Conservation (phyloP, 2,888 invertebrate genomes). For the Onthophagus sagittarius region DNA sequence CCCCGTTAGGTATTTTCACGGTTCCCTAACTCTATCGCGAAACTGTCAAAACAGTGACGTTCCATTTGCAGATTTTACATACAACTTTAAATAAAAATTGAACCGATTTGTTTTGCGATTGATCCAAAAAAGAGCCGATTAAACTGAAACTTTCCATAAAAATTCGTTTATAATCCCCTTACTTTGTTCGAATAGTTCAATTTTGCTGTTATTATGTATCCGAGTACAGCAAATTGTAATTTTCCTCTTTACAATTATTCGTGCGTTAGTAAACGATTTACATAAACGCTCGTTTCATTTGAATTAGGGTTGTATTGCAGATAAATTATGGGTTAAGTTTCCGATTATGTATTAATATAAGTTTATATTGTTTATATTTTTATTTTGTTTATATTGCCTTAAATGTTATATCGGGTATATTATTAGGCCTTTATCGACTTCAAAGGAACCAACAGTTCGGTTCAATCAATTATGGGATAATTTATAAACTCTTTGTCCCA, state of each 20-base stretch:
- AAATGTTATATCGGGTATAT: too few species aligned
- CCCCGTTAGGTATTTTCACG: background rate
- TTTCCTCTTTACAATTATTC: background rate
- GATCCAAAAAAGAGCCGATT: background rate
- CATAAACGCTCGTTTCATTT: background rate
- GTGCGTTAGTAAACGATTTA: background rate
- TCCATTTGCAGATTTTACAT: background rate
- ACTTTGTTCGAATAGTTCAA: too few species aligned
- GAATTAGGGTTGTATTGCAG: background rate
- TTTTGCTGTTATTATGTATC: background rate
- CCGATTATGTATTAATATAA: background rate
- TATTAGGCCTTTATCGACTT: background rate
- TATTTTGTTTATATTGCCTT: background rate
- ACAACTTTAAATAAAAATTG: background rate
- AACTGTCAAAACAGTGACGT: background rate
- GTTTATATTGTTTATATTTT: too few species aligned
- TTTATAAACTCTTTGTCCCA: background rate
- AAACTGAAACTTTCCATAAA: too few species aligned
- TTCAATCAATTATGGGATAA: background rate
- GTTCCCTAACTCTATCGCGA: background rate
- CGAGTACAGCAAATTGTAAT: background rate
- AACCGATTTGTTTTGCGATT: background rate
- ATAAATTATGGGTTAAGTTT: background rate
- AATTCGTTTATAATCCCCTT: too few species aligned
- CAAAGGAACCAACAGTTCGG: background rate